Percentiles rank a stretch among this genome's conserved stretches.
Conservation (phyloP, 2,888 invertebrate species). For the Linyphia triangularis region DNA sequence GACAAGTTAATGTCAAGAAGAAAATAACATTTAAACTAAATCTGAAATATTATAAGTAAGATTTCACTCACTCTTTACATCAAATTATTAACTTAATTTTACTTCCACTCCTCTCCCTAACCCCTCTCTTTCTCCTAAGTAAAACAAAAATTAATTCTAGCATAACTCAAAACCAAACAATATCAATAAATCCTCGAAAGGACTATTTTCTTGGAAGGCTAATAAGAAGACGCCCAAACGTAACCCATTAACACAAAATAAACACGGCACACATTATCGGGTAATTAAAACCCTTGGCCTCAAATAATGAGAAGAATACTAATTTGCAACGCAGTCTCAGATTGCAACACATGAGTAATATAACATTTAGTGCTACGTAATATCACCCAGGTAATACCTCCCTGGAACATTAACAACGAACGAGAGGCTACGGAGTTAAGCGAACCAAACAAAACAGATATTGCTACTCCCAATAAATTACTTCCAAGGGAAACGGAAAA, state of each 20-base stretch:
- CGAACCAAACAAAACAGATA: conserved; percentile 16
- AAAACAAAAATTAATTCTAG: no score
- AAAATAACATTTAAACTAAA: no score
- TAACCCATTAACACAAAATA: neutral
- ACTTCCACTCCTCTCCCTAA: no score
- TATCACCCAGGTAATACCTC: conserved; percentile 3
- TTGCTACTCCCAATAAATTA: conserved; percentile 42
- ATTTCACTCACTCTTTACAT: no score
- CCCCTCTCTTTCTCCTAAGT: no score
- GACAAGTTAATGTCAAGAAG: no score
- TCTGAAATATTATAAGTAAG: no score
- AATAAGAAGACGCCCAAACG: neutral
- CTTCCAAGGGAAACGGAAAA: conserved; percentile 17
- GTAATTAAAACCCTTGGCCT: neutral
- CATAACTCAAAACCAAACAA: no score
- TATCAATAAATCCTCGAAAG: no score
- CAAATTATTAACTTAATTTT: no score
- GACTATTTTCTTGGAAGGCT: no score
- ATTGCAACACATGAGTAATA: no score
- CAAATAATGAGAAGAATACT: neutral
- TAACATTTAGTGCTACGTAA: neutral
- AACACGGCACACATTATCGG: neutral
- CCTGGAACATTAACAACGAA: neutral
- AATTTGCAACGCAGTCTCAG: neutral
- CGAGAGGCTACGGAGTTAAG: neutral